Evolutionary conservation across 2,113 vertebrate genomes (phyloP), one percentile per base, ranked within the genome.

Genomic region (Sciurus niger): DNA sequence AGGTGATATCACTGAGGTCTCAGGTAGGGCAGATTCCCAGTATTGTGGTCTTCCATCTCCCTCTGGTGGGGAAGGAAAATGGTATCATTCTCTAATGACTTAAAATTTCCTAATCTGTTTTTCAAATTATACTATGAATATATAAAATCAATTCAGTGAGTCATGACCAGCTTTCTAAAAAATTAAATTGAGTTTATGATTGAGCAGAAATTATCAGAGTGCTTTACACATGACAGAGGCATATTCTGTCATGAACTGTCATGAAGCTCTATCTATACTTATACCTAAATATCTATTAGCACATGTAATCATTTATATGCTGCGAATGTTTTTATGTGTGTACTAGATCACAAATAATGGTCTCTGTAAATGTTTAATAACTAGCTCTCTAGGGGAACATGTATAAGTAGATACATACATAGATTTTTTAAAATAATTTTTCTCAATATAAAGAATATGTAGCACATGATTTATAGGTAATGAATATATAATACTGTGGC

Each of bases 391-490:
- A 60, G 37, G 37, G 40, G n/a, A 60, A 63, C 37, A 92, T 40
- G 40, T 8, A 67, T 88, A 1, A 48, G 48, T 82, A 76, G 48
- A 20, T 28, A 53, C 30, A 24, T 60, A 88, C 11, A 13, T 80
- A 74, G 12, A 16, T 89, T 92, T 84, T 22, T 92, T 51, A 74
- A 14, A 72, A 40, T 40, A n/a, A 30, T 30, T 63, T 79, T 53
- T 87, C n/a, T 78, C 67, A 55, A 18, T 55, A 73, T 55, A 63
- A 43, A 67, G 20, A 76, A 77, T 74, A 32, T 76, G 7, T 70
- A 77, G 72, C 48, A 74, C 16, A n/a, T 70, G 68, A 37, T 85
- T 92, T 94, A 72, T 28, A 93, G 76, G 32, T 60, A 60, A 83
- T n/a, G 16, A 87, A 83, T 70, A 46, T 18, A 12, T 37, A 53